Evolutionary conservation across 2,113 vertebrate species (phyloP).

Genomic region (Toxotes chatareus): DNA sequence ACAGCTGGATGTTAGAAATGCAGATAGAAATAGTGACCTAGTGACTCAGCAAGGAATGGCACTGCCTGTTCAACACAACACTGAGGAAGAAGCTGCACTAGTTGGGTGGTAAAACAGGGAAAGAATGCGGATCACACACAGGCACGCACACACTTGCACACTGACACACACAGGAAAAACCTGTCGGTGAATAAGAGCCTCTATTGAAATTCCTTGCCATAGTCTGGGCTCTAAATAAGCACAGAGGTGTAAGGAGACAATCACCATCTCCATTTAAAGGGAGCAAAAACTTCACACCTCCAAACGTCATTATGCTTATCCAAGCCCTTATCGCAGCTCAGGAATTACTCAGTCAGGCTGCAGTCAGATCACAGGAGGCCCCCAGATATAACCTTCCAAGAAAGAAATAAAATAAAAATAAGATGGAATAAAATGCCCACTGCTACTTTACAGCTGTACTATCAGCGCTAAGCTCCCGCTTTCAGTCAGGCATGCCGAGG

Average conservation of each 20-base stretch:
- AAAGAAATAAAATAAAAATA: conserved; percentile 64
- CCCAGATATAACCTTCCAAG: conserved; percentile 57
- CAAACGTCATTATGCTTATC: conserved; percentile 82
- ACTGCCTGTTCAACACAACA: conserved; percentile 21
- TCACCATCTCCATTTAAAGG: conserved; percentile 76
- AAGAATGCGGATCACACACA: conserved; percentile 56
- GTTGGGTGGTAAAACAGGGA: conserved; percentile 13
- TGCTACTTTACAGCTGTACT: conserved; percentile 56
- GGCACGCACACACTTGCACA: conserved; percentile 11
- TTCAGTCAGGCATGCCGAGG: conserved; percentile 54
- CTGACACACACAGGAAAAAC: conserved; percentile 46
- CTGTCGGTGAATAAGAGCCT: conserved; percentile 59
- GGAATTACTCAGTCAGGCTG: conserved; percentile 69
- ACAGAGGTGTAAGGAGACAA: conserved; percentile 74
- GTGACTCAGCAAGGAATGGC: conserved; percentile 24
- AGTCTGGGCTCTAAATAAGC: conserved; percentile 74
- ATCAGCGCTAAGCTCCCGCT: conserved; percentile 58
- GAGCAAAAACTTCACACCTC: conserved; percentile 77
- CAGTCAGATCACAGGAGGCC: conserved; percentile 70
- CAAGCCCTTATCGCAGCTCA: conserved; percentile 74
- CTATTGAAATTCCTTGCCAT: conserved; percentile 80
- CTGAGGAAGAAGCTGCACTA: conserved; percentile 4
- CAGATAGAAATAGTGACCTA: conserved; percentile 46
- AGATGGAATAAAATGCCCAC: conserved; percentile 65
- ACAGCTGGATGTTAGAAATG: neutral